Percentiles rank a stretch among this genome's conserved stretches.
Conservation (phyloP, 2,888 invertebrate species). For the Caenorhabditis parvicauda region DNA sequence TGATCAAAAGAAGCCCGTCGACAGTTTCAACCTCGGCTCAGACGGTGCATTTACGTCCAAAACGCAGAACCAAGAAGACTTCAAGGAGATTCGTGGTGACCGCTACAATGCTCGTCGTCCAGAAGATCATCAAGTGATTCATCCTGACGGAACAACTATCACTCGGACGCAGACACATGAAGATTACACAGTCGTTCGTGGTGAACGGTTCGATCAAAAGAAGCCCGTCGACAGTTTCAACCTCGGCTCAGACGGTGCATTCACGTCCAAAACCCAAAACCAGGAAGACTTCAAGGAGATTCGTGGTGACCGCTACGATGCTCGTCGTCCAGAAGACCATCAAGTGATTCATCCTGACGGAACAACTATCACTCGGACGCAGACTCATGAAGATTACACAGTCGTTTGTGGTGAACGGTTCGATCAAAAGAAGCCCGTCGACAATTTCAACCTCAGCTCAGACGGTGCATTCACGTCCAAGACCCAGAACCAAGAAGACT, state of each 20-base stretch:
- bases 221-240: background rate
- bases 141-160: background rate
- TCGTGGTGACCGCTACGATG: constrained; percentile 1
- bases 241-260: background rate
- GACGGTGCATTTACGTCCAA: background rate
- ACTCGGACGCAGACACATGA: constrained; percentile 1
- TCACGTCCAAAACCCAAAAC: constrained; percentile 1
- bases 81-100: constrained; percentile 1
- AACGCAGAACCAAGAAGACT: constrained; percentile 6
- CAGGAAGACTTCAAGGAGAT: constrained; percentile 3
- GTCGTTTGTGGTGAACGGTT: background rate
- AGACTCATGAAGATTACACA: constrained; percentile 3
- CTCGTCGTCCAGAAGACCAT: background rate
- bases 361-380: background rate
- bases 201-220: background rate
- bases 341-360: background rate
- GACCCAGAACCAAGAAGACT: constrained; percentile 6
- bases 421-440: background rate
- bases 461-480: constrained; percentile 1
- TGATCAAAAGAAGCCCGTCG: background rate
- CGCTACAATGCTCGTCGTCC: background rate
- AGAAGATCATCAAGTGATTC: background rate
- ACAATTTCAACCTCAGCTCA: background rate
- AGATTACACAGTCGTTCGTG: background rate
- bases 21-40: background rate